Evolutionary conservation across 1,140 invertebrate species (phyloP), one percentile per base, ranked within the genome.

Genomic region (Sitophilus oryzae): DNA sequence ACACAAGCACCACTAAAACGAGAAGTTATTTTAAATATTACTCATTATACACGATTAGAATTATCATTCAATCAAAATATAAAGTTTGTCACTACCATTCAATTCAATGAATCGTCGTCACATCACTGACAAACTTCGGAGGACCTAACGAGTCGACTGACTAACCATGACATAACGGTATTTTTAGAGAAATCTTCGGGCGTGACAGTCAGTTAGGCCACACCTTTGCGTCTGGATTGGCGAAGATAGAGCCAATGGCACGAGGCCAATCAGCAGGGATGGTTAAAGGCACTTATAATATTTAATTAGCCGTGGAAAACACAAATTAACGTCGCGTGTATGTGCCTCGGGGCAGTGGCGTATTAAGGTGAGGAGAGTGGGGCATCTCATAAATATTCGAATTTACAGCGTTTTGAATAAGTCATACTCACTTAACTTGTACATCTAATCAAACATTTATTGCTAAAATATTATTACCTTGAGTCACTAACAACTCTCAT

Each of bases 301-400:
- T 56, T 62, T 66, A 66, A 66, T 67, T 67, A 65, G 48, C 30
- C 51, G 51, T 48, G 58, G 46, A 62, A 36, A 44, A 41, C 37
- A 37, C 37, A 53, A 56, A 52, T 55, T 59, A 59, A 58, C 47
- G 51, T 52, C 49, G 52, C 45, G 52, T 61, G 50, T 45, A 53
- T 15, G 25, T 8, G 19, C 41, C 41, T 25, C 9, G 30, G 11
- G 14, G n/a, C n/a, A 16, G 19, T 22, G 42, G 5, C 35, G 14
- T 44, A n/a, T 16, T 44, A n/a, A 11, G 19, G 18, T 20, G 3
- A 14, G 10, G 37, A 14, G 22, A 21, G 23, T n/a, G 23, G 20
- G 11, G 14, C 10, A 14, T 19, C 11, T 18, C 15, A 20, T 15
- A 18, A n/a, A 42, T 42, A 20, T n/a, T 5, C 5, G 54, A 48